phyloP scores from a whole-genome alignment of 2,113 vertebrate species.

The Macroglossus sobrinus region DNA sequence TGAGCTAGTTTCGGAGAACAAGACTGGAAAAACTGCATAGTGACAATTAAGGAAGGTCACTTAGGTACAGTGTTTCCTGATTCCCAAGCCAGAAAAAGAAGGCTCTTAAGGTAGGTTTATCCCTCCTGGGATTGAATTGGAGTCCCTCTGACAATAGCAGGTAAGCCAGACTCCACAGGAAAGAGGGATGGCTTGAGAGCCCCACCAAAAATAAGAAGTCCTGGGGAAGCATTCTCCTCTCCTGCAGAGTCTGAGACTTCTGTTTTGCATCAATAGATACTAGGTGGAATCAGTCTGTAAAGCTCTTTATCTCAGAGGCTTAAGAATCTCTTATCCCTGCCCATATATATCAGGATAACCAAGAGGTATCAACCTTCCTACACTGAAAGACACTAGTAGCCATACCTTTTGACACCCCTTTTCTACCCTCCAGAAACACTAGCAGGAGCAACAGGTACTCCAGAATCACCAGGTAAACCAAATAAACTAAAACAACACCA shows the following conservation, averaged over 20 bases:
- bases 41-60: background rate
- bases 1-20: background rate
- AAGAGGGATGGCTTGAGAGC: background rate
- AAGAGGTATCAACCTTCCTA: background rate
- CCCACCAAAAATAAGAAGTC: background rate
- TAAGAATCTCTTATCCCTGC: background rate
- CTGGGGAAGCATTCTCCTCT: background rate
- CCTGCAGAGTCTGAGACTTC: background rate
- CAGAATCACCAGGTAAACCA: background rate
- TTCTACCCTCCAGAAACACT: background rate
- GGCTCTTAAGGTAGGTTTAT: background rate
- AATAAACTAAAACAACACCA: background rate
- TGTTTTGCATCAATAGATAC: background rate
- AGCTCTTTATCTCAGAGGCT: background rate
- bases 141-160: background rate
- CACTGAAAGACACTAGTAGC: background rate
- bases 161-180: background rate
- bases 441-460: background rate
- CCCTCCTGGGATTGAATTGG: background rate
- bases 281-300: background rate
- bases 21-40: background rate
- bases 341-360: background rate
- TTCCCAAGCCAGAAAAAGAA: background rate
- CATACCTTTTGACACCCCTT: background rate
- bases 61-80: background rate